Conservation (phyloP, 2,888 invertebrate genomes). For the Flexamia atlantica region DNA sequence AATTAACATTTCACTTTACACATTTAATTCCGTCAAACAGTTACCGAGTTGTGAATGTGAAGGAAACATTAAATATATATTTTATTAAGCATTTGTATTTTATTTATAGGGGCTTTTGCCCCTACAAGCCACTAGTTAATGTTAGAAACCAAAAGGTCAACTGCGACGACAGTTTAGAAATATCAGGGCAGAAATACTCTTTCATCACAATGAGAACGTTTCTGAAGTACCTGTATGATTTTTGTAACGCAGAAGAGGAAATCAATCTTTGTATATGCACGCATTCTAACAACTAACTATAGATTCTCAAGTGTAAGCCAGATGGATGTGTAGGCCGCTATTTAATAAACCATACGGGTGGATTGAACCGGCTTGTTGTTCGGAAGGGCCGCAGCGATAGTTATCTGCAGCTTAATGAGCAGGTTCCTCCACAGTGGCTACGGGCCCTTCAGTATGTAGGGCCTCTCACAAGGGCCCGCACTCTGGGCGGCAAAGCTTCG, state of each 20-base stretch:
- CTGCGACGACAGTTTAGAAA: no score
- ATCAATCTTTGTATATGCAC: not conserved
- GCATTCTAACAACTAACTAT: not conserved
- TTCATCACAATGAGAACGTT: not conserved
- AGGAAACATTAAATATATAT: no score
- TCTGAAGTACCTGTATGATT: constrained; percentile 8
- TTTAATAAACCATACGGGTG: constrained; percentile 28
- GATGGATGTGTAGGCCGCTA: constrained; percentile 30
- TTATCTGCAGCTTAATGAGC: constrained; percentile 16
- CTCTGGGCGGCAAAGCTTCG: no score
- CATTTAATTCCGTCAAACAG: no score
- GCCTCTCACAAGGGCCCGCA: constrained; percentile 5
- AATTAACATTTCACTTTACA: no score
- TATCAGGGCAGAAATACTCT: no score
- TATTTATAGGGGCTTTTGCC: no score
- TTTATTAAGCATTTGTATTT: no score
- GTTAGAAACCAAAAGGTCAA: no score
- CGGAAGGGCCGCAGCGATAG: not conserved
- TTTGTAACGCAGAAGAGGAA: not conserved
- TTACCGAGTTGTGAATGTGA: no score
- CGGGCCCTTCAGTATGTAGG: not conserved
- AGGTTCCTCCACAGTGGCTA: not conserved
- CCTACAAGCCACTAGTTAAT: no score
- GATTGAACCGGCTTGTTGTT: constrained; percentile 9
- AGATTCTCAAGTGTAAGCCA: not conserved